Base-by-base conservation (phyloP, 2,113 vertebrate genomes). In the Semnopithecus entellus region DNA sequence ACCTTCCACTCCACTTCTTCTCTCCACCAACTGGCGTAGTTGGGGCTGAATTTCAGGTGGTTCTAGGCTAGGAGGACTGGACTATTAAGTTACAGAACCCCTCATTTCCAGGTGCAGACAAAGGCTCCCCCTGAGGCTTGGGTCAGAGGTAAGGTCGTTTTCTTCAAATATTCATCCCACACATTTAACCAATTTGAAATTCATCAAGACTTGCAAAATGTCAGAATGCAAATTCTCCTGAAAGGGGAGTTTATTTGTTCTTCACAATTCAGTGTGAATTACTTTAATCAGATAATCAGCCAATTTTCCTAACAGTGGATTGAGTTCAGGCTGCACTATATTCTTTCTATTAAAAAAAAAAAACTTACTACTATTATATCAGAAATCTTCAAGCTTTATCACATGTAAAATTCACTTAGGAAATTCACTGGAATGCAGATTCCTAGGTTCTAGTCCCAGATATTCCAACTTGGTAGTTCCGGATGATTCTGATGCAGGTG, bases 241-340 rank as follows among this genome's bases (percentile, higher is more conserved):
- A 75, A 94, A 88, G 35, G 55, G 59, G 59, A 96, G 88, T 73
- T 91, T 95, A 96, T 82, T 95, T 93, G 92, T 75, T 94, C 79
- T 93, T 96, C 94, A 85, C 70, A 91, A 59, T 94, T 97, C 76
- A 94, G 78, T 45, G 73, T 91, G 80, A 96, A 94, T 95, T 66
- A 97, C 59, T 97, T 97, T 96, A 97, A 96, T 96, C 88, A 96
- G 88, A 96, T 95, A 96, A 96, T 93, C 91, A 96, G 82, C 78
- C 83, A 91, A 91, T 88, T 95, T 95, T 27, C 87, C 73, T 76
- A 89, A 96, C 68, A 95, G 86, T 75, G 94, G 75, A 57, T n/a
- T 91, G 93, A 91, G 75, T 84, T 87, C 82, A 91, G 50, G 25
- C 30, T 84, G 61, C 14, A 59, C 32, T 86, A n/a, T 25, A 64